Evolutionary conservation across 2,888 invertebrate genomes (phyloP).

Genomic region (Aricia artaxerxes): DNA sequence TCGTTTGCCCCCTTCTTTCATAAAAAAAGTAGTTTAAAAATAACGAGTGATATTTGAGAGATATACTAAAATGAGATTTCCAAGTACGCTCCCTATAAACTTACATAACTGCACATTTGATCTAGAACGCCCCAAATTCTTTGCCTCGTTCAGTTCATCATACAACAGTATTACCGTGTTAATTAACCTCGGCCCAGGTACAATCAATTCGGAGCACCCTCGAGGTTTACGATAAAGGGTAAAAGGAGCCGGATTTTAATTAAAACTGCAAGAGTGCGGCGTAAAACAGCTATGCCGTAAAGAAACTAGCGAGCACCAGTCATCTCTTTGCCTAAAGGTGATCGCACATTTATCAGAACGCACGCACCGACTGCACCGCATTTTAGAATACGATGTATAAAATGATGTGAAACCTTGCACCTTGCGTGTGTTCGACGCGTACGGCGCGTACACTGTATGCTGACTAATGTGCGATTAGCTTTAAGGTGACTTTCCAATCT

Average conservation of each 20-base stretch:
- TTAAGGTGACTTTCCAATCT: too few species aligned
- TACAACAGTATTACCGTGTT: conserved; percentile 18
- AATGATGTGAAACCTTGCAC: too few species aligned
- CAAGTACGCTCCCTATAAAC: neutral
- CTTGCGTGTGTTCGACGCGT: too few species aligned
- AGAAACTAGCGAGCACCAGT: conserved; percentile 46
- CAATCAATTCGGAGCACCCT: conserved; percentile 37
- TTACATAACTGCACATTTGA: neutral
- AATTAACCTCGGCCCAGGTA: conserved; percentile 31
- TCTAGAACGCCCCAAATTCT: neutral
- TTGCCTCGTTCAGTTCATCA: conserved; percentile 7
- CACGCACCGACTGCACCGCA: too few species aligned
- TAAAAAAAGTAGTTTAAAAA: neutral
- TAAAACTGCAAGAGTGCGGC: conserved; percentile 60
- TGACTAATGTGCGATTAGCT: too few species aligned
- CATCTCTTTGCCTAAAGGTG: conserved; percentile 45
- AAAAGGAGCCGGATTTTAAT: conserved; percentile 63
- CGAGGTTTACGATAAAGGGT: conserved; percentile 36
- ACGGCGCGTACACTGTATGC: too few species aligned
- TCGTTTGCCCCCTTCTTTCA: too few species aligned
- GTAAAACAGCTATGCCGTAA: conserved; percentile 51
- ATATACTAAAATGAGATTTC: neutral
- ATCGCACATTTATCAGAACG: too few species aligned
- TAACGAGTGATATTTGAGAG: neutral
- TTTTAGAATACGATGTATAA: too few species aligned